Evolutionary conservation across 2,797 vertebrate genomes (phyloP).

Genomic region (Anniella stebbinsi): DNA sequence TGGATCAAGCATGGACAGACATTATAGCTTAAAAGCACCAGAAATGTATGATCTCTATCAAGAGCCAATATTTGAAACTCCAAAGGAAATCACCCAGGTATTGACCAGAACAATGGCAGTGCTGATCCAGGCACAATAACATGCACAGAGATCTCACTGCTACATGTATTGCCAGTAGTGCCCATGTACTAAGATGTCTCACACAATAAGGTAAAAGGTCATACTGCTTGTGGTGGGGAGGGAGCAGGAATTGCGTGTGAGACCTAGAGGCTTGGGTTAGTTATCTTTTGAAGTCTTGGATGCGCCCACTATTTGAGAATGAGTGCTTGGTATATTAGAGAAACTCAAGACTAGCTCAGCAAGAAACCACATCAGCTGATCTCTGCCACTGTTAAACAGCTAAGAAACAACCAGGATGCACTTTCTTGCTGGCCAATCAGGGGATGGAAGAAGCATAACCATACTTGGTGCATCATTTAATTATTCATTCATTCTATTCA

Average conservation of each 20-base stretch:
- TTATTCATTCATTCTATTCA: too few relatives aligned
- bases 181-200: not conserved
- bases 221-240: not conserved
- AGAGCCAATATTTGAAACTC: not conserved
- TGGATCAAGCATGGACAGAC: not conserved
- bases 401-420: not conserved
- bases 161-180: not conserved
- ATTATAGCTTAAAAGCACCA: not conserved
- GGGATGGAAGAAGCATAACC: not conserved
- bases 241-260: not conserved
- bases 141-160: not conserved
- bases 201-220: not conserved
- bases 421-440: not conserved
- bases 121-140: not conserved
- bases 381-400: not conserved
- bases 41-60: constrained; percentile 2
- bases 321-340: not conserved
- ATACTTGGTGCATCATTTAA: not conserved
- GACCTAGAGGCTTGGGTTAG: not conserved
- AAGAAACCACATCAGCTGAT: not conserved
- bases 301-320: not conserved
- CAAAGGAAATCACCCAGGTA: not conserved
- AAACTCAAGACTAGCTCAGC: not conserved
- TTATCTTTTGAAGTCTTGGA: not conserved
- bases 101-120: not conserved